Base-by-base conservation (phyloP, 2,113 vertebrate species). In the Loxodonta africana region DNA sequence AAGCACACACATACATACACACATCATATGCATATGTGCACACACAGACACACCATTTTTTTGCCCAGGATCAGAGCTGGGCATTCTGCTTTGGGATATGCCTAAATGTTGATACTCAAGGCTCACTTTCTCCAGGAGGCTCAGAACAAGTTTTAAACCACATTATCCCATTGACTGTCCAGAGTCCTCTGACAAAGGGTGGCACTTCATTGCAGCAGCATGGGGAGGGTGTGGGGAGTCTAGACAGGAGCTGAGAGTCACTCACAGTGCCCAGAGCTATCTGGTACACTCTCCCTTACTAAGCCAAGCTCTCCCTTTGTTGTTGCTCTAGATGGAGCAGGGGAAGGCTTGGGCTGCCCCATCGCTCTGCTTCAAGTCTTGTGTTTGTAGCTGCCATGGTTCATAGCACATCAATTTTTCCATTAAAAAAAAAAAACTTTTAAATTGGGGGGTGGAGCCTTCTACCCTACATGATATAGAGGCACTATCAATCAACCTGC, bases 101-200 rank as follows among this genome's bases (percentile, higher is more conserved):
- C 63, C 37, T 83, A 17, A 53, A n/a, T 90, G 2, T n/a, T 80
- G 53, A 92, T 82, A 63, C n/a, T 15, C 1, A 62, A 53, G 23
- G 3, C 0, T 1, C 3, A 12, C 14, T 82, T 95, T 91, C 33
- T 88, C 37, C 28, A 85, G 67, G 33, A 95, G 74, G 12, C 60
- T 93, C 33, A 80, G 63, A 81, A 84, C 21, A 91, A 78, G 23
- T 51, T 95, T 95, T 60, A 78, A 91, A 73, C 4, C 12, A 25
- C 26, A n/a, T 92, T 57, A n/a, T 76, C 57, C 83, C 2, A 18
- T 37, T 6, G 5, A n/a, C 10, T 63, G 5, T 30, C 44, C 30
- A 62, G 23, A 63, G 60, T 67, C 73, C n/a, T 88, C 74, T 65
- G 63, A 95, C 44, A 84, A 48, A 63, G 74, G 30, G 23, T 73